Percentiles rank a stretch among this genome's conserved stretches.
Conservation (phyloP, 2,888 invertebrate genomes). For the Xiphydria camelus region DNA sequence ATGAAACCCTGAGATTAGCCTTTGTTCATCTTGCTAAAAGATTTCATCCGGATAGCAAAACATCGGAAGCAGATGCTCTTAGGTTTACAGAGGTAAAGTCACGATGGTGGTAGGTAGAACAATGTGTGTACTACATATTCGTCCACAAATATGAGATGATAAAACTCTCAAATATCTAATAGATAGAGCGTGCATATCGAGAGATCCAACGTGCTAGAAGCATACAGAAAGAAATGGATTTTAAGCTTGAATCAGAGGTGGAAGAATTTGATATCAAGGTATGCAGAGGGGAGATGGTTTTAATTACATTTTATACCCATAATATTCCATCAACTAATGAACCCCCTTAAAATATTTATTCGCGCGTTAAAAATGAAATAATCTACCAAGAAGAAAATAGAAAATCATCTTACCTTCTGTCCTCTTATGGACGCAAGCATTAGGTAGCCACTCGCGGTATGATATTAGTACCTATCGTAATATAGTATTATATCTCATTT, state of each 20-base stretch:
- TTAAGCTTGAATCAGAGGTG: conserved; percentile 57
- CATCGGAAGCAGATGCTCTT: conserved; percentile 69
- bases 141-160: conserved; percentile 8
- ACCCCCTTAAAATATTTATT: conserved; percentile 4
- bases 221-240: conserved; percentile 56
- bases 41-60: conserved; percentile 83
- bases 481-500: conserved; percentile 3
- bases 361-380: conserved; percentile 3
- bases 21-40: conserved; percentile 78
- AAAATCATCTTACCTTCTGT: conserved; percentile 7
- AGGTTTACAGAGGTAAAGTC: conserved; percentile 74
- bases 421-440: no score
- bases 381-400: conserved; percentile 4
- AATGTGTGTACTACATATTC: conserved; percentile 7
- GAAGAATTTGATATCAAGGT: conserved; percentile 70
- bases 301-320: not conserved
- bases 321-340: no score
- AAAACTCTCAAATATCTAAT: conserved; percentile 26
- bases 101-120: conserved; percentile 1
- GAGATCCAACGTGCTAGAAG: conserved; percentile 40
- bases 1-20: conserved; percentile 71
- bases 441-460: no score
- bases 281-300: conserved; percentile 17
- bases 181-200: conserved; percentile 76
- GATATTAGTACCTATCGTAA: no score